These are phyloP conservation scores for Ormyrus labotus DNA, from an alignment of 2,888 invertebrate genomes.

Conservation along the genomic window DNA sequence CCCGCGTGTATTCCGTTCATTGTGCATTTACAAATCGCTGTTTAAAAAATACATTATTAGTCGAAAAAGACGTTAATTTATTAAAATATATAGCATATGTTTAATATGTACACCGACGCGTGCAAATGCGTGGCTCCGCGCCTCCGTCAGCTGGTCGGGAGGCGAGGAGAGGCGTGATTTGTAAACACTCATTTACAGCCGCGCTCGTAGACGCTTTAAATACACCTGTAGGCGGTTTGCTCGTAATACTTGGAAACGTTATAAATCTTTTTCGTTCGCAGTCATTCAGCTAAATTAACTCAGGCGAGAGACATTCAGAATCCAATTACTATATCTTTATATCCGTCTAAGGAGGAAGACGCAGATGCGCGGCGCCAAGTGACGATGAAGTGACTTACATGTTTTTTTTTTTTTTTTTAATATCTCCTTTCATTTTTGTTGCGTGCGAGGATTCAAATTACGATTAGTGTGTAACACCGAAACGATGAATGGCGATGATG, in stretches of 20 bases:
- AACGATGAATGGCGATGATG: slow-evolving; percentile 16
- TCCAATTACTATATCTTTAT: slow-evolving; percentile 21
- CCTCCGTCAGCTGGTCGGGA: not conserved
- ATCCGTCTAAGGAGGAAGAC: slow-evolving; percentile 30
- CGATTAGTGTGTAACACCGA: slow-evolving; percentile 5
- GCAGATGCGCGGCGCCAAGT: slow-evolving; percentile 16
- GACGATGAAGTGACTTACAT: not conserved
- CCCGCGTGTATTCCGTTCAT: slow-evolving; percentile 1
- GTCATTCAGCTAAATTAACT: not conserved
- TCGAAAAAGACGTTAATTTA: slow-evolving; percentile 69
- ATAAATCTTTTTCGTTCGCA: slow-evolving; percentile 39
- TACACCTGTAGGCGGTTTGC: slow-evolving; percentile 64
- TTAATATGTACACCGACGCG: slow-evolving; percentile 55
- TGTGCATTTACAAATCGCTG: slow-evolving; percentile 34
- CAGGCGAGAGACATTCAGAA: slow-evolving; percentile 9
- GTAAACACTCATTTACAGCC: slow-evolving; percentile 1
- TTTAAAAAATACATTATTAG: slow-evolving; percentile 57
- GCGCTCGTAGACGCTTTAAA: slow-evolving; percentile 51
- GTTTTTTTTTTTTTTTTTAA: not conserved
- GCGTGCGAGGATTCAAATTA: slow-evolving; percentile 26
- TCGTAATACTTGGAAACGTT: slow-evolving; percentile 62
- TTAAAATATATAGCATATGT: slow-evolving; percentile 63
- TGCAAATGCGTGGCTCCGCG: slow-evolving; percentile 1
- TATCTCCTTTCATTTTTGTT: not conserved
- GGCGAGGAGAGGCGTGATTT: not conserved